Percentiles rank a stretch among this genome's conserved stretches.
These are phyloP conservation scores for Phataginus tricuspis DNA, from an alignment of 2,797 vertebrate species.

Conservation along the genomic window DNA sequence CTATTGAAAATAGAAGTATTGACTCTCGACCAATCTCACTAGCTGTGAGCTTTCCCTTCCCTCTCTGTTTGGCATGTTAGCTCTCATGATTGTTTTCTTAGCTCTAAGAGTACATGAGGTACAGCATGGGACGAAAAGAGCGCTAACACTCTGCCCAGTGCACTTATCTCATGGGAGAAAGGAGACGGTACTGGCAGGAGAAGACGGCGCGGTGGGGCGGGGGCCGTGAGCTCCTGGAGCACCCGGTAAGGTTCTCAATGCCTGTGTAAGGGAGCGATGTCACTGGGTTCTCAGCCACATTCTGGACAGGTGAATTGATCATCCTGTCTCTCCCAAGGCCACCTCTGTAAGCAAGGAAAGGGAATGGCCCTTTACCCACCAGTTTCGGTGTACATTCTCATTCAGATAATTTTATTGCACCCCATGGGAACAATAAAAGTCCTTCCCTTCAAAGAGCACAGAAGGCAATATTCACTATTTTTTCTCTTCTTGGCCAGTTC, in stretches of 20 bases:
- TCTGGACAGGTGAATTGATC: neutral
- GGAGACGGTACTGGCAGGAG: neutral
- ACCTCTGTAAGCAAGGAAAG: neutral
- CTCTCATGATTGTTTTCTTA: neutral
- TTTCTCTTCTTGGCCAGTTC: neutral
- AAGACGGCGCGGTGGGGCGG: neutral
- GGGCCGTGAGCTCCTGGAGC: neutral
- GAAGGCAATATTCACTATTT: neutral
- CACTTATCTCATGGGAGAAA: neutral
- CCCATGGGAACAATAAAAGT: neutral
- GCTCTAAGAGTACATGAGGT: neutral
- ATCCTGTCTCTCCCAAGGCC: neutral
- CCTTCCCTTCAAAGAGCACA: neutral
- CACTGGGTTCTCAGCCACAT: neutral
- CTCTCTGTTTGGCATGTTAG: neutral
- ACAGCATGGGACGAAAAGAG: neutral
- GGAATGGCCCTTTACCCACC: neutral
- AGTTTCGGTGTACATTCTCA: neutral
- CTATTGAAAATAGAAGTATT: constrained; percentile 42
- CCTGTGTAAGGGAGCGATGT: neutral
- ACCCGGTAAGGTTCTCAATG: neutral
- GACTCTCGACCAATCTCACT: neutral
- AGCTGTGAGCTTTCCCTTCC: neutral
- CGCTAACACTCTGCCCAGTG: neutral
- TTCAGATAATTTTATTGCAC: neutral